Conservation (phyloP, 1,140 invertebrate genomes). For the Onthophagus taurus region DNA sequence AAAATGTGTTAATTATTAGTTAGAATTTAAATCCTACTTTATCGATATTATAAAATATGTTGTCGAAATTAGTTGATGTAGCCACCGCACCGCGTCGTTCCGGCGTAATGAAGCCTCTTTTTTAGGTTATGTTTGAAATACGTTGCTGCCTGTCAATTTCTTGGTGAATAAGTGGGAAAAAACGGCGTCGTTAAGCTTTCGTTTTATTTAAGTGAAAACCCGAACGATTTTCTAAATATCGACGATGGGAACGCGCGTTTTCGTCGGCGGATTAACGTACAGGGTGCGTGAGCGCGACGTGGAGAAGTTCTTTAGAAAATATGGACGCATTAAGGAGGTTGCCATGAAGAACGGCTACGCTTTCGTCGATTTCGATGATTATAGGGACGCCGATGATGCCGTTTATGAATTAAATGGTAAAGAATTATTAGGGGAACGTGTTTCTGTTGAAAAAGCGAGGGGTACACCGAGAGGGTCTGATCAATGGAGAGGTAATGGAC, state of each 20-base stretch:
- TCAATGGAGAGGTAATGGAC: conserved; percentile 30
- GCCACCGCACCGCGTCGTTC: no score
- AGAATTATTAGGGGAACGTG: conserved; percentile 86
- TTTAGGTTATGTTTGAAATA: no score
- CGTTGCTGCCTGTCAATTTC: no score
- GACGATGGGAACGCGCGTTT: conserved; percentile 82
- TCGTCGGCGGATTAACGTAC: conserved; percentile 89
- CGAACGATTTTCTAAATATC: no score
- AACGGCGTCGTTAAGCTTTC: no score
- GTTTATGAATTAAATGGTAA: conserved; percentile 97
- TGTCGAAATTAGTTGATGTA: no score
- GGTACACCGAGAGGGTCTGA: conserved; percentile 58
- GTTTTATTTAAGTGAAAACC: no score
- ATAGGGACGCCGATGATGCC: conserved; percentile 96
- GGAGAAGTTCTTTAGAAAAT: conserved; percentile 96
- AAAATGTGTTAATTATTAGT: no score
- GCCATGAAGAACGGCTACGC: conserved; percentile 98
- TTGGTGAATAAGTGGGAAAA: no score
- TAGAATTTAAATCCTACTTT: no score
- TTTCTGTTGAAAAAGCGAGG: conserved; percentile 76
- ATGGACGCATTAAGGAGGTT: conserved; percentile 91
- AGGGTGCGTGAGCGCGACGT: conserved; percentile 92
- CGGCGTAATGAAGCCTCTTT: no score
- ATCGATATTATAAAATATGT: no score
- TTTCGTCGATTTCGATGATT: conserved; percentile 97